Conservation (phyloP, 2,888 invertebrate genomes). For the Spodoptera exigua region DNA sequence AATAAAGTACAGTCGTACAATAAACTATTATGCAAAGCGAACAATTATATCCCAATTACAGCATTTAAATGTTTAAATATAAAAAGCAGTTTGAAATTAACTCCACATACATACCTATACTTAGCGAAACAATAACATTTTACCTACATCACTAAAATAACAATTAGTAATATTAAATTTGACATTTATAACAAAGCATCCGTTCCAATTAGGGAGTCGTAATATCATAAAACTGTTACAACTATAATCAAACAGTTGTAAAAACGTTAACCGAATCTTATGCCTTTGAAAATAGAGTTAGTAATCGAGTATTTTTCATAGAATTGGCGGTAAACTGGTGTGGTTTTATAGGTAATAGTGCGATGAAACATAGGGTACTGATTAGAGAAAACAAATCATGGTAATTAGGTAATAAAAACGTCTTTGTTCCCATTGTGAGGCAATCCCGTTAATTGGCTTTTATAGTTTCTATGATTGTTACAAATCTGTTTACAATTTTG, state of each 20-base stretch:
- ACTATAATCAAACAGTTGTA: conserved; percentile 15
- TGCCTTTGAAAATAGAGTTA: conserved; percentile 16
- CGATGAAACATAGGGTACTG: conserved; percentile 75
- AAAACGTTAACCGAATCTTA: conserved; percentile 34
- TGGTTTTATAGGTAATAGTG: conserved; percentile 61
- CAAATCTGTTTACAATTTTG: conserved; percentile 81
- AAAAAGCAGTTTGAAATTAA: conserved; percentile 15
- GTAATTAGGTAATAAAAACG: conserved; percentile 85
- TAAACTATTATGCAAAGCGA: conserved; percentile 4
- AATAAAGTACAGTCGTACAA: neutral
- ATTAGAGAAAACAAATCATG: conserved; percentile 87
- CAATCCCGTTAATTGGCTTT: conserved; percentile 81
- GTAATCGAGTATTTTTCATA: conserved; percentile 36
- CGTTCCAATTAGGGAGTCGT: conserved; percentile 78
- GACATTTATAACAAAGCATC: conserved; percentile 78
- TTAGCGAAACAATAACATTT: conserved; percentile 41
- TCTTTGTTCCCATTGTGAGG: conserved; percentile 80
- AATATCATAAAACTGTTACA: conserved; percentile 75
- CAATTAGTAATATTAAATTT: conserved; percentile 65
- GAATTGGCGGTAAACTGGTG: conserved; percentile 1
- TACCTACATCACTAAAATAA: conserved; percentile 50
- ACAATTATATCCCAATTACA: conserved; percentile 17
- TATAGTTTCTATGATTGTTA: conserved; percentile 81
- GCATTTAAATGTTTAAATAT: conserved; percentile 24
- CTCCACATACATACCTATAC: conserved; percentile 20